Evolutionary conservation across 2,797 vertebrate genomes (phyloP).

Genomic region (Phrynocephalus forsythii): DNA sequence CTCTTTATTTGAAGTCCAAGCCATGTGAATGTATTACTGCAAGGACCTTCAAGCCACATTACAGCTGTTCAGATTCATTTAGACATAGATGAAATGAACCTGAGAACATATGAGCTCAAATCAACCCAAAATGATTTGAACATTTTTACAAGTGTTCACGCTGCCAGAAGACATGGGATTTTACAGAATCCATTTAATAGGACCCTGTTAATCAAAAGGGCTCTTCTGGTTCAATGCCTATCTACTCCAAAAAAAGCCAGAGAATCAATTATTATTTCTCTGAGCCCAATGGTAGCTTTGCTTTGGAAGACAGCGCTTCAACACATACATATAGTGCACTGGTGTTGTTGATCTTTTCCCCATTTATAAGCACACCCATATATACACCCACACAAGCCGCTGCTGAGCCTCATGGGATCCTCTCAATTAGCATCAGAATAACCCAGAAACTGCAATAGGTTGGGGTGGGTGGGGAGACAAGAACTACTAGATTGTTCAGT

Average conservation of each 20-base stretch:
- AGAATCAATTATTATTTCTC: neutral
- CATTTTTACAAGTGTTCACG: neutral
- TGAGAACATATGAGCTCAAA: slow-evolving; percentile 1
- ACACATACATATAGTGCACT: neutral
- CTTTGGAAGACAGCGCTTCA: neutral
- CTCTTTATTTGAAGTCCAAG: slow-evolving; percentile 17
- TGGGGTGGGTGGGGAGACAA: too few relatives aligned
- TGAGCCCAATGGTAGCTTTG: neutral
- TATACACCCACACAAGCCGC: neutral
- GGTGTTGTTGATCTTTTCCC: neutral
- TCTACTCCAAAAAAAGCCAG: neutral
- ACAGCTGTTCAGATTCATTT: slow-evolving; percentile 20
- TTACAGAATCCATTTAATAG: neutral
- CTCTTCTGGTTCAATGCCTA: neutral
- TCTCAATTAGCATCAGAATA: neutral
- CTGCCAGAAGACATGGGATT: neutral
- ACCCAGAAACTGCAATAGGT: neutral
- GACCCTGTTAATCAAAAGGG: neutral
- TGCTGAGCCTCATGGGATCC: neutral
- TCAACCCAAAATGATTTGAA: slow-evolving; percentile 15
- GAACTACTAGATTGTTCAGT: too few relatives aligned
- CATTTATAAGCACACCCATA: neutral
- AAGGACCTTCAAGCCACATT: slow-evolving; percentile 26
- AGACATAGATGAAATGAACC: slow-evolving; percentile 24
- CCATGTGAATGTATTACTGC: neutral